Conservation (phyloP, 2,797 vertebrate genomes). For the Onychomys torridus region DNA sequence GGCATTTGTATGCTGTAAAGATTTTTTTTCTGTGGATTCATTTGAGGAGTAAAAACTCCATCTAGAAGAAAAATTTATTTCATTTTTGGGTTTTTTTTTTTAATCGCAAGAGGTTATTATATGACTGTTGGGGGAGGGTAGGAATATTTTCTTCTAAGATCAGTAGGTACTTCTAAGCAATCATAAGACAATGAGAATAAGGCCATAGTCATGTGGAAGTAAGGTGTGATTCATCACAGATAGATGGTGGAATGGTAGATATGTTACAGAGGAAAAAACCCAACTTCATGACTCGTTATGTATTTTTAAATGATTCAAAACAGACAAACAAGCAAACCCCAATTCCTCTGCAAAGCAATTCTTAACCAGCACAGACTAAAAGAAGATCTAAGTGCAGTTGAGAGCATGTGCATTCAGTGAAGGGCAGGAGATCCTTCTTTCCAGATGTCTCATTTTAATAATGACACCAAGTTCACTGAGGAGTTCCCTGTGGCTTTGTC, state of each 20-base stretch:
- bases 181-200: not conserved
- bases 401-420: not conserved
- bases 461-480: not conserved
- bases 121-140: no score
- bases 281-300: not conserved
- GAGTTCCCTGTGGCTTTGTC: not conserved
- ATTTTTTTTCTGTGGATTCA: conserved; percentile 20
- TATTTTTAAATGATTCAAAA: conserved; percentile 49
- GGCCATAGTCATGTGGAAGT: not conserved
- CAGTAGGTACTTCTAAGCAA: not conserved
- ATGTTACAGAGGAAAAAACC: conserved; percentile 22
- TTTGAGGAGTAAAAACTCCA: conserved; percentile 19
- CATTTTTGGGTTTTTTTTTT: not conserved
- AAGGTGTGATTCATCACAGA: not conserved
- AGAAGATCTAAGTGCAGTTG: not conserved
- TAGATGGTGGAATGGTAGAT: not conserved
- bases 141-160: conserved; percentile 13
- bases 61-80: not conserved
- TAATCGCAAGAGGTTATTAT: not conserved
- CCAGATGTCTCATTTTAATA: not conserved
- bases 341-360: not conserved
- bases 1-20: not conserved
- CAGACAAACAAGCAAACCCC: not conserved
- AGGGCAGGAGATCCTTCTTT: not conserved
- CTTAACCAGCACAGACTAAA: conserved; percentile 18